Evolutionary conservation across 1,140 invertebrate species (phyloP).

Genomic region (Hermatobates lingyangjiaoensis): DNA sequence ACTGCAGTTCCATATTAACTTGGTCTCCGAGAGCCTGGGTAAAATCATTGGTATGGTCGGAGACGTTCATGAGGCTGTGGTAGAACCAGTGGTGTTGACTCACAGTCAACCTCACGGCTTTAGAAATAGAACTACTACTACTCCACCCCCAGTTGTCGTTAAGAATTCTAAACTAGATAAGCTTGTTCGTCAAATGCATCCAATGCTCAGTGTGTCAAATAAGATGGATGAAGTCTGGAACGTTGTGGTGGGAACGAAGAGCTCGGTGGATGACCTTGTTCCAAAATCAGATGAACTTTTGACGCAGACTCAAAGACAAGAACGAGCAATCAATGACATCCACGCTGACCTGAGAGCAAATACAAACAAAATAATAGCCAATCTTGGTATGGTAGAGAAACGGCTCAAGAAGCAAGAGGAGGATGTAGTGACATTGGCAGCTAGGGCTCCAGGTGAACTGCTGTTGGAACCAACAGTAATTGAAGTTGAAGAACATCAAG

Average conservation of each 20-base stretch:
- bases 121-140: constrained; percentile 26
- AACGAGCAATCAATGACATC: constrained; percentile 68
- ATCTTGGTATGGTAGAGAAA: constrained; percentile 66
- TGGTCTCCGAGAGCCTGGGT: constrained; percentile 58
- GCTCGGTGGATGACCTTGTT: constrained; percentile 59
- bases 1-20: constrained; percentile 62
- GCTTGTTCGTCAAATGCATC: constrained; percentile 54
- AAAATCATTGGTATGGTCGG: constrained; percentile 53
- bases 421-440: constrained; percentile 48
- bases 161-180: constrained; percentile 56
- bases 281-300: constrained; percentile 69
- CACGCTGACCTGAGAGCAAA: constrained; percentile 61
- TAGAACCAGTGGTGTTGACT: constrained; percentile 28
- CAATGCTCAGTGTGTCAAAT: constrained; percentile 55
- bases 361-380: constrained; percentile 71
- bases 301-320: constrained; percentile 66
- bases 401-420: constrained; percentile 63
- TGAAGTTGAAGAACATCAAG: constrained; percentile 43
- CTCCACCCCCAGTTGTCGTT: constrained; percentile 25
- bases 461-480: constrained; percentile 57
- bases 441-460: constrained; percentile 42
- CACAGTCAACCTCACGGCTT: constrained; percentile 6
- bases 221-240: constrained; percentile 83
- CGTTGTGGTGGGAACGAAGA: constrained; percentile 68
- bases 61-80: constrained; percentile 59